These are phyloP conservation scores for Bagarius yarrelli DNA, from an alignment of 2,113 vertebrate species.

Conservation along the genomic window DNA sequence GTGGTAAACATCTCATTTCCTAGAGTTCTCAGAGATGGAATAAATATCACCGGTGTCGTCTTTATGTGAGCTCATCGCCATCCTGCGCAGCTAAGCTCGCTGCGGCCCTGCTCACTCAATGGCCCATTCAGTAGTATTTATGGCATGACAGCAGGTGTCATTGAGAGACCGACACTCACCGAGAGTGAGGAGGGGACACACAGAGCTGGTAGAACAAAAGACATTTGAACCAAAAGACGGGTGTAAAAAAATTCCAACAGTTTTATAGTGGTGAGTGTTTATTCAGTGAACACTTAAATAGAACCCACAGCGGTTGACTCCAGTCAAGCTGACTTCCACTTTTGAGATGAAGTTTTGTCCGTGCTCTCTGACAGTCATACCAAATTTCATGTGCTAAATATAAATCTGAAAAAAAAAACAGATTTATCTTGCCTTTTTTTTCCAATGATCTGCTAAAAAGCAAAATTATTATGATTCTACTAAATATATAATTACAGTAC, in stretches of 20 bases:
- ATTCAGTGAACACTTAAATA: not conserved
- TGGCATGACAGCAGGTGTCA: conserved; percentile 62
- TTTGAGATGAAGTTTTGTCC: conserved; percentile 23
- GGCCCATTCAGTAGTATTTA: conserved; percentile 61
- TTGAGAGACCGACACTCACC: conserved; percentile 55
- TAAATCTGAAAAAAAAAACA: not conserved
- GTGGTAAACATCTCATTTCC: conserved; percentile 72
- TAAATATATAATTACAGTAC: not conserved
- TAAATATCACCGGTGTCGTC: conserved; percentile 55
- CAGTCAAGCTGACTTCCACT: not conserved
- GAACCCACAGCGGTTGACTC: conserved; percentile 6
- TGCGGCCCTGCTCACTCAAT: conserved; percentile 52
- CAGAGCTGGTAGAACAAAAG: conserved; percentile 25
- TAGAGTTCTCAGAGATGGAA: conserved; percentile 54
- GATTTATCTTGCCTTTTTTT: not conserved
- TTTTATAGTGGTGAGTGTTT: not conserved
- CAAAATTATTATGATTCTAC: not conserved
- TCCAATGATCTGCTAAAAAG: no score
- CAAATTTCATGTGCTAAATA: not conserved
- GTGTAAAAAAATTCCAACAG: not conserved
- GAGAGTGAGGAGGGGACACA: conserved; percentile 26
- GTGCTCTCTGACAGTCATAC: not conserved
- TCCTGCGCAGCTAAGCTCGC: conserved; percentile 49
- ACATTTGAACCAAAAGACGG: not conserved
- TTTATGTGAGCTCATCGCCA: conserved; percentile 53